Conservation (phyloP, 37 sponge, comb jelly and placozoan species). For the Beroe forskalii region DNA sequence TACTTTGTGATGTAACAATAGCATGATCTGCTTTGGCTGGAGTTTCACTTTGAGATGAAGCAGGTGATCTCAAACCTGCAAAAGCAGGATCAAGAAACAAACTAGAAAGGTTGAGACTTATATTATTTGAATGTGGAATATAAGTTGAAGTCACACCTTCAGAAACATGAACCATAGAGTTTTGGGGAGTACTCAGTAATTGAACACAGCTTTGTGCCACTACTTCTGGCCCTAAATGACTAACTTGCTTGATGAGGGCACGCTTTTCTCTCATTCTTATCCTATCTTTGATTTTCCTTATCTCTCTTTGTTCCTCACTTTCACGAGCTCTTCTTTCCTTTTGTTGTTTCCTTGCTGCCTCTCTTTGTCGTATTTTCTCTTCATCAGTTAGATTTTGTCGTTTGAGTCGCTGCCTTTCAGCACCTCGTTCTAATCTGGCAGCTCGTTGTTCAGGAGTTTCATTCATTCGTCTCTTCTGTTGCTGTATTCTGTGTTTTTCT, state of each 20-base stretch:
- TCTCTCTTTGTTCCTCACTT: slow-evolving; percentile 37
- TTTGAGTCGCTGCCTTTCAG: slow-evolving; percentile 46
- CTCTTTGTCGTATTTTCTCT: not conserved
- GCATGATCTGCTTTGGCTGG: not conserved
- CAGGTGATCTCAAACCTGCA: not conserved
- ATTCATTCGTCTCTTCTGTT: slow-evolving; percentile 3
- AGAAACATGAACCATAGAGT: not conserved
- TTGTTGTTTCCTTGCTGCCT: not conserved
- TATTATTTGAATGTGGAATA: not conserved
- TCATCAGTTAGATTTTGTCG: slow-evolving; percentile 25
- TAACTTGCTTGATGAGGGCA: slow-evolving; percentile 50
- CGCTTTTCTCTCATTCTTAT: slow-evolving; percentile 59
- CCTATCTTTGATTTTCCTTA: slow-evolving; percentile 28
- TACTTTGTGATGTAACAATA: not conserved
- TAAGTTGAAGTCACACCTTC: not conserved
- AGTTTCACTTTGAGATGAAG: not conserved
- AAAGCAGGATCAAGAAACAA: not conserved
- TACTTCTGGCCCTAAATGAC: not conserved
- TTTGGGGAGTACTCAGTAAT: not conserved
- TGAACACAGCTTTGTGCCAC: slow-evolving; percentile 36
- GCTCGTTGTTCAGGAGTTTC: not conserved
- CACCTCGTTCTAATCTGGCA: not conserved
- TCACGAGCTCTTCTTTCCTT: slow-evolving; percentile 18
- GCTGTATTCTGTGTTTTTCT: slow-evolving; percentile 32
- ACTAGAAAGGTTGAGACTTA: not conserved